phyloP scores from a whole-genome alignment of 2,797 vertebrate species.

The Cyprinodon diabolis region DNA sequence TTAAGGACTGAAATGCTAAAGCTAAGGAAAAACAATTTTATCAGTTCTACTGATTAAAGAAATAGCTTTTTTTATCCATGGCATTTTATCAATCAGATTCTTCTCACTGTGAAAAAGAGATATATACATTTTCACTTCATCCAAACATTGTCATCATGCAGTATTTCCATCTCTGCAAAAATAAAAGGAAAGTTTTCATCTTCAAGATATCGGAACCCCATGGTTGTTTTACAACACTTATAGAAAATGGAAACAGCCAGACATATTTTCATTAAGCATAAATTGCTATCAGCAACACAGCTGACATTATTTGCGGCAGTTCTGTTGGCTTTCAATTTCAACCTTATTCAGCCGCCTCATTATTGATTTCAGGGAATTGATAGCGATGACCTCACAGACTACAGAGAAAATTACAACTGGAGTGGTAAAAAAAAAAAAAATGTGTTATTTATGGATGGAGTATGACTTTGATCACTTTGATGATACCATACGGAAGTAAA shows the following conservation, averaged over 20 bases:
- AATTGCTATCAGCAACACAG: neutral
- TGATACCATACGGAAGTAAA: constrained; percentile 58
- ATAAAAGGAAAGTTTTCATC: constrained; percentile 1
- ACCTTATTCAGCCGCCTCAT: constrained; percentile 35
- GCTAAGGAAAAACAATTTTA: constrained; percentile 15
- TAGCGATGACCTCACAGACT: constrained; percentile 29
- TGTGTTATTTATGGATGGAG: constrained; percentile 52
- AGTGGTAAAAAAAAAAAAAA: constrained; percentile 13
- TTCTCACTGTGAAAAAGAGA: neutral
- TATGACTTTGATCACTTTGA: constrained; percentile 62
- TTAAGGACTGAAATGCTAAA: constrained; percentile 24
- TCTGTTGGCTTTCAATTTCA: constrained; percentile 16
- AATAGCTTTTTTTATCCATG: neutral
- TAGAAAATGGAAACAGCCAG: constrained; percentile 8
- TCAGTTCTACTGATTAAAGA: neutral
- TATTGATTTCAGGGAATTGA: constrained; percentile 41
- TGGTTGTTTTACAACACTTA: constrained; percentile 1
- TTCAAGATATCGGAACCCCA: neutral
- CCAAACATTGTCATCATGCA: constrained; percentile 9
- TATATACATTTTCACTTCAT: neutral
- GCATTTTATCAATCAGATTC: constrained; percentile 6
- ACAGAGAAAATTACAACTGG: constrained; percentile 17
- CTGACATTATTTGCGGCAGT: constrained; percentile 1
- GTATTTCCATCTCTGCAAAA: neutral
- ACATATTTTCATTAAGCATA: constrained; percentile 11